A percentile compares a stretch with the other conserved stretches of the same genome.
These are phyloP conservation scores for Hyles vespertilio DNA, from an alignment of 1,140 invertebrate species.

Conservation along the genomic window DNA sequence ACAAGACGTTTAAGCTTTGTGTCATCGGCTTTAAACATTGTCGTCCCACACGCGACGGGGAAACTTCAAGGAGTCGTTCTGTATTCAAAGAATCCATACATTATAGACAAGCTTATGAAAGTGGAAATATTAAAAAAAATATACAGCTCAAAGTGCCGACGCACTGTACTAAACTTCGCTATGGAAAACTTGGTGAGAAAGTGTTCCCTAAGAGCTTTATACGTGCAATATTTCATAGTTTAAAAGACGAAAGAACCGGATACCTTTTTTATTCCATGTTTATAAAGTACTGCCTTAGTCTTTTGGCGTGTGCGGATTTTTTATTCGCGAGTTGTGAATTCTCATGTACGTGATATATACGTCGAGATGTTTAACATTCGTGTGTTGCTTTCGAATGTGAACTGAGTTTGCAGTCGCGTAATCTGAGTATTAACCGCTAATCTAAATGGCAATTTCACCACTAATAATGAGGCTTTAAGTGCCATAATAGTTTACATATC, in stretches of 20 bases:
- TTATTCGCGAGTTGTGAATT: slow-evolving; percentile 6
- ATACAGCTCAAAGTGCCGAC: slow-evolving; percentile 15
- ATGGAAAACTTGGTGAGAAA: slow-evolving; percentile 17
- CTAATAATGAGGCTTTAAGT: no score
- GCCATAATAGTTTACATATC: no score
- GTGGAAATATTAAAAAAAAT: slow-evolving; percentile 10
- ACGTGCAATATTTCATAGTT: slow-evolving; percentile 29
- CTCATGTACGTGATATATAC: no score
- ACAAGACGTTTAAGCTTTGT: background rate
- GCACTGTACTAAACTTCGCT: slow-evolving; percentile 18
- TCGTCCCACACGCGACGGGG: background rate
- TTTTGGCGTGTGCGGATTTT: slow-evolving; percentile 8
- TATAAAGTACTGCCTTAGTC: slow-evolving; percentile 13
- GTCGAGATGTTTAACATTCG: no score
- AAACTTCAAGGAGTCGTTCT: no score
- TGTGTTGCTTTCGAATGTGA: no score
- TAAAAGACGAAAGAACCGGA: slow-evolving; percentile 23
- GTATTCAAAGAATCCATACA: no score
- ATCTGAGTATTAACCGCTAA: no score
- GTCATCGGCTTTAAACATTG: slow-evolving; percentile 1
- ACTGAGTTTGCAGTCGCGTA: no score
- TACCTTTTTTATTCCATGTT: slow-evolving; percentile 20
- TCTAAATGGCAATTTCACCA: no score
- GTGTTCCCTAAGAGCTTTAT: slow-evolving; percentile 25
- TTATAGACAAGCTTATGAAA: slow-evolving; percentile 1